Evolutionary conservation across 2,797 vertebrate species (phyloP).

Genomic region (Pangasius djambal): DNA sequence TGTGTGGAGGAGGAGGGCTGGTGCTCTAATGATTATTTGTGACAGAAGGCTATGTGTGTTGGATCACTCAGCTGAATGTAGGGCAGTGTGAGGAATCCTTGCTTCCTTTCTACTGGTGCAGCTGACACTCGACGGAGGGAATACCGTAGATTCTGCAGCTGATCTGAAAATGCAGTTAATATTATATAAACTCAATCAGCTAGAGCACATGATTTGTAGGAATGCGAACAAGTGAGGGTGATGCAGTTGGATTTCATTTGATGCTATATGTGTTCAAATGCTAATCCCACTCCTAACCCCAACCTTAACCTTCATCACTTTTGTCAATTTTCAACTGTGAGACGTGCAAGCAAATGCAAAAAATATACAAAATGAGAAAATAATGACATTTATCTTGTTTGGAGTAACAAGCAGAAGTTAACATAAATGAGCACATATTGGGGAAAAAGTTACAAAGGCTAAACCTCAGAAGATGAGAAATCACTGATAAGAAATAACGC

Average conservation of each 20-base stretch:
- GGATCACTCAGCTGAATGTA: slow-evolving; percentile 62
- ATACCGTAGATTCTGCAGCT: slow-evolving; percentile 25
- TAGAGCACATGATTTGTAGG: not conserved
- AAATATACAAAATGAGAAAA: not conserved
- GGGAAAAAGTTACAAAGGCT: not conserved
- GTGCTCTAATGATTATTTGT: slow-evolving; percentile 60
- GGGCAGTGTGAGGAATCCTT: slow-evolving; percentile 56
- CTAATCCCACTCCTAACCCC: not conserved
- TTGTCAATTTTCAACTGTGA: not conserved
- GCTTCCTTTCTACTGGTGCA: slow-evolving; percentile 29
- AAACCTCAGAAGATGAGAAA: not conserved
- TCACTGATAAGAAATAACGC: not conserved
- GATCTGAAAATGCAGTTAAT: slow-evolving; percentile 30
- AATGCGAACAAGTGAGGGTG: not conserved
- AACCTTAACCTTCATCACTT: not conserved
- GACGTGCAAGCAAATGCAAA: not conserved
- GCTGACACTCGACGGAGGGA: slow-evolving; percentile 7
- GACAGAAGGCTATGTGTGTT: slow-evolving; percentile 57
- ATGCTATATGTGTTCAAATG: not conserved
- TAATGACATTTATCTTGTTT: not conserved
- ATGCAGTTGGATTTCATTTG: not conserved
- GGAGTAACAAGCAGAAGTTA: not conserved
- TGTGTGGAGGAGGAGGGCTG: slow-evolving; percentile 41
- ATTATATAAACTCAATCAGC: not conserved
- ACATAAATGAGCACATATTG: not conserved